phyloP scores from a whole-genome alignment of 30 jellyfish, hydroid and myxozoan genomes.

The Cassiopea xamachana region DNA sequence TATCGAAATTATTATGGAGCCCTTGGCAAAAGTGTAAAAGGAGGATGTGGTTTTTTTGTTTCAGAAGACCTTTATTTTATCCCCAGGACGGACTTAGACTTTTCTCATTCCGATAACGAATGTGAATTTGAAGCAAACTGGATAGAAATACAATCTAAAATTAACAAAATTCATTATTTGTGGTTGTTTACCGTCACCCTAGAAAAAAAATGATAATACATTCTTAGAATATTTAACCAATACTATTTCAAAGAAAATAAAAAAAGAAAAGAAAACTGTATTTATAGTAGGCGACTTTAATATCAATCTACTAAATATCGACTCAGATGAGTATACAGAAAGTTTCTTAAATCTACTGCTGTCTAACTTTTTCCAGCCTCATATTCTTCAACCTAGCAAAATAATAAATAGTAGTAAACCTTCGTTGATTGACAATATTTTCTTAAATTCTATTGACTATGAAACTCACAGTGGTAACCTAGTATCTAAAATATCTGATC shows the following conservation, averaged over 20 bases:
- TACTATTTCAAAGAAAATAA: constrained; percentile 9
- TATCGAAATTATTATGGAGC: neutral
- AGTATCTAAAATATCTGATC: constrained; percentile 44
- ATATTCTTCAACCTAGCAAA: constrained; percentile 43
- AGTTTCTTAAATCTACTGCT: constrained; percentile 25
- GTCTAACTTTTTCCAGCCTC: constrained; percentile 59
- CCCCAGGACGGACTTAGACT: constrained; percentile 26
- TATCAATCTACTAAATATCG: constrained; percentile 31
- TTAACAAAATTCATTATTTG: constrained; percentile 7
- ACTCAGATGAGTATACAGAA: constrained; percentile 33
- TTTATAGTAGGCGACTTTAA: constrained; percentile 45
- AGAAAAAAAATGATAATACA: constrained; percentile 26
- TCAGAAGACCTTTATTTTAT: neutral
- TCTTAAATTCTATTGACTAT: constrained; percentile 29
- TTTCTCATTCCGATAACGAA: constrained; percentile 22
- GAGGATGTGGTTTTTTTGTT: constrained; percentile 63
- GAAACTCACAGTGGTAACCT: constrained; percentile 42
- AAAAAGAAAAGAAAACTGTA: constrained; percentile 40
- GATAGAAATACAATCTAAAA: constrained; percentile 39
- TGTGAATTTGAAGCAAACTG: constrained; percentile 58
- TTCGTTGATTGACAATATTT: constrained; percentile 46
- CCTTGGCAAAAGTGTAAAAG: constrained; percentile 25
- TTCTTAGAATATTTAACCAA: constrained; percentile 40
- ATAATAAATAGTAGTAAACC: constrained; percentile 13
- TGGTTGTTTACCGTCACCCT: constrained; percentile 52